Base-by-base conservation (phyloP, 2,888 invertebrate species). In the Perithous albicinctus region DNA sequence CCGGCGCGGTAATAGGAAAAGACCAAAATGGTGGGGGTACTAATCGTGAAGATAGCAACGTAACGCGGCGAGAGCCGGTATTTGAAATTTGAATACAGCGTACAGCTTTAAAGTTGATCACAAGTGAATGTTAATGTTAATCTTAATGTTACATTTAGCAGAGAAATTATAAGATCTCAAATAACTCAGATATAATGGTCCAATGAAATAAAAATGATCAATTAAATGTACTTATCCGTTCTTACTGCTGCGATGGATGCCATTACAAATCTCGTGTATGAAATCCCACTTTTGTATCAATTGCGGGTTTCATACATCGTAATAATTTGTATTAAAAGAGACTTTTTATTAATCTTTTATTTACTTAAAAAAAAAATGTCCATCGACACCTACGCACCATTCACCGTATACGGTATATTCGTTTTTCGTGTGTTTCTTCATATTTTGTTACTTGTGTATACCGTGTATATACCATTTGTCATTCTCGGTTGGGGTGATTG, bases 31-130 rank as follows among this genome's bases (percentile, higher is more conserved):
- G 43, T n/a, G 43, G 43, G 43, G 4, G n/a, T n/a, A 43, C 43
- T 43, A 43, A 43, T n/a, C 43, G 43, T 43, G 43, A 43, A 43
- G 43, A 43, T 43, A 43, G 43, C 43, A 43, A 43, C 43, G 43
- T 43, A 43, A 43, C n/a, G 43, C 43, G 43, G n/a, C n/a, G 43
- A n/a, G 10, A 12, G 43, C 43, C 12, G 43, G 43, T 43, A 43
- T 43, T 43, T 43, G 43, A 43, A 43, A 43, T 43, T 43, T 43
- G 43, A 43, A 43, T 43, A 43, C 43, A 43, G 43, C 43, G 43
- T 43, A n/a, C 43, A 43, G n/a, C 43, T 43, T 32, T 43, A 43
- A 43, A 43, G 43, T 43, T 12, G 43, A 43, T 43, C n/a, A 43
- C 43, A 43, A 43, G 43, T 43, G 43, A n/a, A n/a, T n/a, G n/a